Base-by-base conservation (phyloP, 1,140 invertebrate genomes). In the Drosophila eugracilis region DNA sequence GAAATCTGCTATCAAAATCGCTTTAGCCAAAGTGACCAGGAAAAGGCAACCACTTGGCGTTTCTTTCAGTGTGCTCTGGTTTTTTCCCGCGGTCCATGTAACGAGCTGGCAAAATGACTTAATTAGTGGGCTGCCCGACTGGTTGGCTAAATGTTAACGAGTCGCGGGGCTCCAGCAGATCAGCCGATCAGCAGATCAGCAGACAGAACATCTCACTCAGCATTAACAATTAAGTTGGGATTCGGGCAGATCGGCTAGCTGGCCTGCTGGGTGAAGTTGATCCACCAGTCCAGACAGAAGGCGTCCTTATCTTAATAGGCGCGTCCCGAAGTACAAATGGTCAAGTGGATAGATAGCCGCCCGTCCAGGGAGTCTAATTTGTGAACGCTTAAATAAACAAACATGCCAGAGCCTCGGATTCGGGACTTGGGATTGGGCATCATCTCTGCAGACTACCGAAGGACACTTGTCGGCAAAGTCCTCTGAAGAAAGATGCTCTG, bases 331-430 rank as follows among this genome's bases (percentile, higher is more conserved):
- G 73, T 72, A 88, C 78, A 86, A 78, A 86, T 88, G 83, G 78
- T 83, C 83, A 78, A 86, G 83, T 78, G 74, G 65, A 70, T 57
- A 86, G 70, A 81, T 75, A 75, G 41, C 32, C 7, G n/a, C 5
- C 37, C 42, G 42, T 48, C 45, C 52, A 39, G 73, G 50, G 75
- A 70, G 66, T 89, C 83, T 88, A 88, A 88, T 88, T 88, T 88
- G 83, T 88, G 83, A 86, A 81, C 83, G 78, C 75, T 88, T 88
- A 88, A 88, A 88, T 88, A 88, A 88, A 88, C 83, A 88, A 88
- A 88, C 83, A 83, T 66, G 63, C 57, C 59, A 70, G 45, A 60
- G 42, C 36, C 50, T 59, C 49, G 10, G 21, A 22, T 49, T 62
- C 28, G 17, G n/a, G 30, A 54, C 6, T 9, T 21, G 36, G 36